Evolutionary conservation across 1,140 invertebrate species (phyloP), one percentile per base, ranked within the genome.

Genomic region (Drosophila neocordata): DNA sequence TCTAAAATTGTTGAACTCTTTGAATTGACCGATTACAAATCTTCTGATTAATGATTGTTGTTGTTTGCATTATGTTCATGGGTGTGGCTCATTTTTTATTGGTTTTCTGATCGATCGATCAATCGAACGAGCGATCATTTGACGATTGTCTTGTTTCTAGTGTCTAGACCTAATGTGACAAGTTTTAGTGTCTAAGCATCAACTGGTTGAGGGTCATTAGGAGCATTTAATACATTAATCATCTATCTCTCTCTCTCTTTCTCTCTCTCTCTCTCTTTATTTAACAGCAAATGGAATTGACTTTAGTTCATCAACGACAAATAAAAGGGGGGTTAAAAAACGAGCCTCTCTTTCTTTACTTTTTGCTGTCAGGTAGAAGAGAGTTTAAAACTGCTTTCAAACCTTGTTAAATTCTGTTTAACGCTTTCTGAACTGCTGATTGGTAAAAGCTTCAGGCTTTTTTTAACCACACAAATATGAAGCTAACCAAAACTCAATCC

Each of bases 1-100:
- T 55, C 53, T 35, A 35, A 69, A 56, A 18, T 48, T 48, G 9
- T 69, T 62, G 53, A 56, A 34, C 53, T 56, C 53, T 56, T 3
- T 15, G 13, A 1, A 35, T 18, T 56, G 53, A 56, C 53, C 53
- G 53, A 56, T 56, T 56, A 56, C 53, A 31, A 34, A 34, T 56
- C 27, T 56, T 56, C 13, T 56, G 53, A 56, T 56, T 56, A 56
- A 56, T 56, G 53, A 56, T 13, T 56, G 11, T 18, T 56, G 11
- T 18, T 15, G 53, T 56, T 56, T 56, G 53, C 22, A n/a, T 56
- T 56, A 20, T 56, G 53, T 34, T 56, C n/a, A 5, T 51, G 5
- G 53, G 53, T 56, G 53, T 34, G 53, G 53, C 31, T 27, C 53
- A 31, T 8, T 56, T 48, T 48, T 48, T 48, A 48, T 48, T 48